Percentiles rank a stretch among this genome's conserved stretches.
Evolutionary conservation across 2,888 invertebrate genomes (phyloP).

Genomic region (Dynastes hyllus): DNA sequence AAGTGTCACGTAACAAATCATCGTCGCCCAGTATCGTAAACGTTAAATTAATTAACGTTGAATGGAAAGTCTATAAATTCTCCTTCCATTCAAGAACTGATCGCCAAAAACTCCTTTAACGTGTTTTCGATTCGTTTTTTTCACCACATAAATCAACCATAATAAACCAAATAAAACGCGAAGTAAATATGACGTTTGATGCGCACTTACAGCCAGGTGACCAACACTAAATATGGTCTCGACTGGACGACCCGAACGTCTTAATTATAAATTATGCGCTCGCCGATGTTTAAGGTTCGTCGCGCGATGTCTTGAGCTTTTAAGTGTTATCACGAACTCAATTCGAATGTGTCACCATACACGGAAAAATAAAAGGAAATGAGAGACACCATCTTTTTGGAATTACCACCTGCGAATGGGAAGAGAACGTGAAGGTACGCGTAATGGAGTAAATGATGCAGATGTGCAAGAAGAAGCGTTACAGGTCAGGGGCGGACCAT

Average conservation of each 20-base stretch:
- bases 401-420: not conserved
- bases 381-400: conserved; percentile 16
- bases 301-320: not conserved
- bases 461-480: not conserved
- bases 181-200: conserved; percentile 39
- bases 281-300: conserved; percentile 27
- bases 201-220: conserved; percentile 29
- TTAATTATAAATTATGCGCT: conserved; percentile 40
- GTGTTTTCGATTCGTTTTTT: conserved; percentile 5
- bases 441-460: not conserved
- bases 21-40: not conserved
- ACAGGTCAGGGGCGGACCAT: not conserved
- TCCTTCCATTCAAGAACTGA: not conserved
- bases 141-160: conserved; percentile 15
- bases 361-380: conserved; percentile 10
- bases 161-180: conserved; percentile 6
- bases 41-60: conserved; percentile 18
- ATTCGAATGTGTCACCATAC: conserved; percentile 9
- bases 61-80: conserved; percentile 4
- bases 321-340: conserved; percentile 28
- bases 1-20: not conserved
- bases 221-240: conserved; percentile 37
- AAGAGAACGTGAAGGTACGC: conserved; percentile 15
- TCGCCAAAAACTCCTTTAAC: conserved; percentile 14
- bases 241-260: conserved; percentile 6